phyloP scores from a whole-genome alignment of 1,140 invertebrate genomes.

The Dreissena rostriformis region DNA sequence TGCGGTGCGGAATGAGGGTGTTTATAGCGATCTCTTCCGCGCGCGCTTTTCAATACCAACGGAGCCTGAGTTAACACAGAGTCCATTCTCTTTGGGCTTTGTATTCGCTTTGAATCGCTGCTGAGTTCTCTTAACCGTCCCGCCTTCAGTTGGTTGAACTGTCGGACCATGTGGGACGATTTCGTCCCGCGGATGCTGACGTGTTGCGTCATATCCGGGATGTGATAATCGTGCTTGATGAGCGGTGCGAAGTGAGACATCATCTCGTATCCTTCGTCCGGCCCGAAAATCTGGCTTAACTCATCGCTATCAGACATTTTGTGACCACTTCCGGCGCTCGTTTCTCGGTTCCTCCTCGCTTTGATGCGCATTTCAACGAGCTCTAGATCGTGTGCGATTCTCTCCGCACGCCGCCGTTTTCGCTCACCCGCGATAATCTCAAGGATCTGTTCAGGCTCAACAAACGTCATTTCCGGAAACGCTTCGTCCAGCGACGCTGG shows the following conservation, averaged over 20 bases:
- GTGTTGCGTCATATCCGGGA: conserved; percentile 2
- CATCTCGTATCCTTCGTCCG: conserved; percentile 50
- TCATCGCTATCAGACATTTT: conserved; percentile 18
- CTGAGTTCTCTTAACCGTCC: not conserved
- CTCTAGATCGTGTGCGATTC: not conserved
- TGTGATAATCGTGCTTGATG: not conserved
- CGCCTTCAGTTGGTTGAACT: not conserved
- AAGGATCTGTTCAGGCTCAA: conserved; percentile 21
- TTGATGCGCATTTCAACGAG: conserved; percentile 1
- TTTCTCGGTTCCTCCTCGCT: not conserved
- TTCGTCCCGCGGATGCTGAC: conserved; percentile 37
- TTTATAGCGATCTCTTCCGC: not conserved
- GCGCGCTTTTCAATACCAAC: not conserved
- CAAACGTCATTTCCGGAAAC: conserved; percentile 6
- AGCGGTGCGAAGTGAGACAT: conserved; percentile 32
- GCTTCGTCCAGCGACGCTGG: conserved; percentile 26
- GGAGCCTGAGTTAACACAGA: no score
- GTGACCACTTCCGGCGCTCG: not conserved
- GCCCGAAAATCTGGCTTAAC: conserved; percentile 49
- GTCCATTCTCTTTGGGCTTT: not conserved
- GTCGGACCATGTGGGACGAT: conserved; percentile 6
- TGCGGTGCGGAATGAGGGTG: conserved; percentile 31
- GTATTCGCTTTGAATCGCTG: not conserved
- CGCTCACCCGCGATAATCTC: not conserved
- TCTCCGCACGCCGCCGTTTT: not conserved